Percentiles rank a stretch among this genome's conserved stretches.
Evolutionary conservation across 2,797 vertebrate species (phyloP).

Genomic region (Synaphobranchus kaupii): DNA sequence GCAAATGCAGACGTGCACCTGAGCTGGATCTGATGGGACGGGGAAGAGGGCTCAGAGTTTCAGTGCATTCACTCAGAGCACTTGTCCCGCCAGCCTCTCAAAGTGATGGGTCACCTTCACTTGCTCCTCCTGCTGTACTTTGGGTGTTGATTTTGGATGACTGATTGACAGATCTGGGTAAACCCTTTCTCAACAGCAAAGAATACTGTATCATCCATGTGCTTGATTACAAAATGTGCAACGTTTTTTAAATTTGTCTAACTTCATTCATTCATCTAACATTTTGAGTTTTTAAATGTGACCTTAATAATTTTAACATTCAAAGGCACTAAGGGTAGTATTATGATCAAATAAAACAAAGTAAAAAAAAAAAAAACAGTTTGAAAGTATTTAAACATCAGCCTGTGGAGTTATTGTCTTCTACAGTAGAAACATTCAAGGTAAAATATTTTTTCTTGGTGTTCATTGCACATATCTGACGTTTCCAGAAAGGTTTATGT

Average conservation of each 20-base stretch:
- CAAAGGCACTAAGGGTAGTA: not conserved
- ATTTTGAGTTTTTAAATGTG: not conserved
- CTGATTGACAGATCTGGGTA: slow-evolving; percentile 16
- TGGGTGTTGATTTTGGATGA: not conserved
- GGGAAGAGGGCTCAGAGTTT: slow-evolving; percentile 61
- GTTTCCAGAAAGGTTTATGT: not conserved
- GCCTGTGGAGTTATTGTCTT: too few relatives aligned
- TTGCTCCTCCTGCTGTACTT: not conserved
- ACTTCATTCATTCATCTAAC: not conserved
- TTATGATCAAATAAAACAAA: not conserved
- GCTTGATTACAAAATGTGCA: not conserved
- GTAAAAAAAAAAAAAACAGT: too few relatives aligned
- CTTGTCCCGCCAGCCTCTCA: slow-evolving; percentile 61
- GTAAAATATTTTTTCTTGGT: too few relatives aligned
- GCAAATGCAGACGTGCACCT: slow-evolving; percentile 74
- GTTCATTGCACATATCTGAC: not conserved
- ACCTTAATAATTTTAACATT: not conserved
- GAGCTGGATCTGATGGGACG: slow-evolving; percentile 73
- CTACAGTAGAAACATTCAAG: too few relatives aligned
- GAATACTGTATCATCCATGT: not conserved
- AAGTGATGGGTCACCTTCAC: slow-evolving; percentile 22
- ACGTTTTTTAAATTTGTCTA: not conserved
- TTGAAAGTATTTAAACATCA: too few relatives aligned
- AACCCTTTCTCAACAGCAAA: slow-evolving; percentile 8
- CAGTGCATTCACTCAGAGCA: slow-evolving; percentile 71